Evolutionary conservation across 2,888 invertebrate genomes (phyloP), one percentile per base, ranked within the genome.

Genomic region (Ligdia adustata): DNA sequence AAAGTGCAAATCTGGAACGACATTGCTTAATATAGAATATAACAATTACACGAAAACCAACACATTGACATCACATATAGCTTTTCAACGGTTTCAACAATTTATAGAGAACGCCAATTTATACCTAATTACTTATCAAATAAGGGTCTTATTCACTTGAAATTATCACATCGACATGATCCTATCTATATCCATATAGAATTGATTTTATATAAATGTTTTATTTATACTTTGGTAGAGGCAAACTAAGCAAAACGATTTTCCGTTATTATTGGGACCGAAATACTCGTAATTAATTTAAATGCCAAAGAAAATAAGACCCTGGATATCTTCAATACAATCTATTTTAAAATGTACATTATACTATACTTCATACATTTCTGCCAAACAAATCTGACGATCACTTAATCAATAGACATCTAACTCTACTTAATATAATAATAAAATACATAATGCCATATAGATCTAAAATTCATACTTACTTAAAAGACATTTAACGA

Each of bases 41-140:
- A 38, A 45, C 46, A 34, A 24, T 34, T 28, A 40, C 16, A 46
- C 18, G 5, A 24, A 40, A 24, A 46, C n/a, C 39, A 40, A 40
- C 34, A 40, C 46, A 24, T 24, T 28, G 16, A 45, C 40, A 34
- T 37, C 20, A 45, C 31, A 45, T 24, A 37, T 33, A 46, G 11
- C 28, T 41, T 29, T 39, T 22, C 33, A 20, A 43, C 18, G 16
- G 28, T 27, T 42, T 14, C 13, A 48, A 41, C 32, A 42, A 42
- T 42, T 27, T 32, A 26, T 4, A 22, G 22, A 22, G 22, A 6
- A n/a, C n/a, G 22, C 18, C 1, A 15, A 11, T 11, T 3, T 24
- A 24, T 20, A 9, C 27, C 14, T 29, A 22, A 35, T 11, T 13
- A 7, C 24, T 9, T 20, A 29, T 3, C 11, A 9, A 32, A 28